These are phyloP conservation scores for Rhodinocichla rosea DNA, from an alignment of 2,113 vertebrate genomes.

Conservation along the genomic window DNA sequence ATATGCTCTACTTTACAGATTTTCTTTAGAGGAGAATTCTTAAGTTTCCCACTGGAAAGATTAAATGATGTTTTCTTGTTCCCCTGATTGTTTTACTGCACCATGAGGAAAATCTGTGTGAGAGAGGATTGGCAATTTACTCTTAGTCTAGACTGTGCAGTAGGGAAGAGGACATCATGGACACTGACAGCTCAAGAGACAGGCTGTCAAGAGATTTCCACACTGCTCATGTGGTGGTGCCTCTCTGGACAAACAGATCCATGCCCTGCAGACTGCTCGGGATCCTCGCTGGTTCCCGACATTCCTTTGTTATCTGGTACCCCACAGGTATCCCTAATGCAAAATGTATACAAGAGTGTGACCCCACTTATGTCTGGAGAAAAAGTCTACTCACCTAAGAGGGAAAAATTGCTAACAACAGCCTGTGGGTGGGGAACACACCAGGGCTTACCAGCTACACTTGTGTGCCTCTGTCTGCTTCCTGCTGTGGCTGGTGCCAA, in stretches of 20 bases:
- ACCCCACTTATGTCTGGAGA: background rate
- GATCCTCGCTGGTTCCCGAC: rapidly evolving
- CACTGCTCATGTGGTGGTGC: background rate
- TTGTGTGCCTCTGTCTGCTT: background rate
- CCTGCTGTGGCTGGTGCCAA: background rate
- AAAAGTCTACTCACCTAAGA: background rate
- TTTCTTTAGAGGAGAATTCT: background rate
- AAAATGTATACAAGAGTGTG: background rate
- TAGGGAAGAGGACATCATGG: background rate
- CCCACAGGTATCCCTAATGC: background rate
- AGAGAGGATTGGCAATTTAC: background rate
- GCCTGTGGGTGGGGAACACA: background rate
- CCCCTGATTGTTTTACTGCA: background rate
- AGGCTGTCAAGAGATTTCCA: background rate
- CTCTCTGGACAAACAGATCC: background rate
- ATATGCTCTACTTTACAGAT: background rate
- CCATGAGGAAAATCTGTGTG: background rate
- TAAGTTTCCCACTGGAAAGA: background rate
- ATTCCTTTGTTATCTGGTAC: background rate
- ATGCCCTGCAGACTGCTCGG: too few species aligned
- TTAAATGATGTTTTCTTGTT: background rate
- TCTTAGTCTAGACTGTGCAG: background rate
- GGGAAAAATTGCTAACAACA: background rate
- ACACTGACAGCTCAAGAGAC: background rate
- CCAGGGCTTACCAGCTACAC: background rate